Evolutionary conservation across 92 coral and sea anemone species (phyloP), one percentile per base, ranked within the genome.

Genomic region (Montipora capitata): DNA sequence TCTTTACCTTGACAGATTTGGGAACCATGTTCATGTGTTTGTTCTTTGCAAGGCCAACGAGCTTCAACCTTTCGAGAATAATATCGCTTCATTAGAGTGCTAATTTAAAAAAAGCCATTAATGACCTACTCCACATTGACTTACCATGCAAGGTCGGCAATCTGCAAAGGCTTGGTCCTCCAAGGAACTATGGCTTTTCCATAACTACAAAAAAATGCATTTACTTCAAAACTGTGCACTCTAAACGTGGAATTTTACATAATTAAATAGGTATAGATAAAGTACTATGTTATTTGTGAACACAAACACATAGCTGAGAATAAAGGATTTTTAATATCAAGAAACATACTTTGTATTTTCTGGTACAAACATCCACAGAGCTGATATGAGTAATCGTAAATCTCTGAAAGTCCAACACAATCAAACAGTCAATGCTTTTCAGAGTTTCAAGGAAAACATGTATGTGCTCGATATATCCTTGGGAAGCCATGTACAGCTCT

Each of bases 351-450:
- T 91, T 68, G 64, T 90, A 16, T 91, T 84, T 77, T 96, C 98
- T 8, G 98, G 98, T 3, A 97, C 94, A 84, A 97, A 97, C 94
- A 90, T 87, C 99, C 99, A 95, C 41, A 97, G 77, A 3, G 99
- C 86, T 13, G 98, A 94, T 10, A 97, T 77, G 8, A 97, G 73
- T 63, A 74, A 49, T 67, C 96, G 77, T 44, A 95, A 96, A 7
- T 89, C 90, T 72, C 99, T 97, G 42, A 10, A 39, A 40, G 20
- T 62, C 44, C 7, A 49, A 16, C 42, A 59, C 3, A 54, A 79
- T 8, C 48, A 57, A 79, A 10, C 10, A 5, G 45, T 16, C 12
- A 57, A 58, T 17, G 14, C 48, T 2, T 10, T 56, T 4, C 16
- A 59, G 14, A 39, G 20, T 15, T 17, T 27, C 35, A 27, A 0